Conservation (phyloP, 64 coral and sea anemone genomes). For the Actinia equina region DNA sequence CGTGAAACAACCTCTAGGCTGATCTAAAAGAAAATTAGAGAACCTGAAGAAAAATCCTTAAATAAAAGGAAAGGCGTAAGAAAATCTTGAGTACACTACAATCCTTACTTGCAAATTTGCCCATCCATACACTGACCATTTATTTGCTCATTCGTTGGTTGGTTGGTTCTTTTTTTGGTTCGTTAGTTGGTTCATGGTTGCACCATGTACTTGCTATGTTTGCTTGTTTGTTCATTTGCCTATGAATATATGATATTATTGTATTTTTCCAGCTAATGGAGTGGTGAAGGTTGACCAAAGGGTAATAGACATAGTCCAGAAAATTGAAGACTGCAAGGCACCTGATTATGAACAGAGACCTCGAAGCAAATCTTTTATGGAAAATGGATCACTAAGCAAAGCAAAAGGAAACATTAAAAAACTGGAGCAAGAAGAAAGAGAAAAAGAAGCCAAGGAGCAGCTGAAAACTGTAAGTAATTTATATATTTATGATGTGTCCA, state of each 20-base stretch:
- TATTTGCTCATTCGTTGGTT: neutral
- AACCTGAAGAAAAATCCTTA: too few relatives aligned
- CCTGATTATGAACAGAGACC: constrained; percentile 19
- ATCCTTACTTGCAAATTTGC: too few relatives aligned
- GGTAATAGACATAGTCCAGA: constrained; percentile 70
- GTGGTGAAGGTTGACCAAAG: constrained; percentile 70
- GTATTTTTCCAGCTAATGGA: constrained; percentile 55
- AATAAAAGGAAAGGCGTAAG: too few relatives aligned
- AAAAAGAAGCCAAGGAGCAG: constrained; percentile 49
- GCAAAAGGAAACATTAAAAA: constrained; percentile 21
- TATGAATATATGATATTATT: neutral
- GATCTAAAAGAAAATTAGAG: too few relatives aligned
- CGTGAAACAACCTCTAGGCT: too few relatives aligned
- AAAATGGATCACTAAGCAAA: constrained; percentile 44
- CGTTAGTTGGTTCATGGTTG: too few relatives aligned
- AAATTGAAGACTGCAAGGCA: constrained; percentile 58
- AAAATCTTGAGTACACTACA: too few relatives aligned
- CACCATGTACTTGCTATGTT: neutral
- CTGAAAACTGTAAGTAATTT: constrained; percentile 43
- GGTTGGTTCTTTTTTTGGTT: too few relatives aligned
- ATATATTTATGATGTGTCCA: too few relatives aligned
- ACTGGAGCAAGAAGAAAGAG: constrained; percentile 64
- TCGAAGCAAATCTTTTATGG: constrained; percentile 59
- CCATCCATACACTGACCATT: neutral
- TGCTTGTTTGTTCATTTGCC: neutral